Conservation (phyloP, 1,140 invertebrate genomes). For the Bombus vancouverensis region DNA sequence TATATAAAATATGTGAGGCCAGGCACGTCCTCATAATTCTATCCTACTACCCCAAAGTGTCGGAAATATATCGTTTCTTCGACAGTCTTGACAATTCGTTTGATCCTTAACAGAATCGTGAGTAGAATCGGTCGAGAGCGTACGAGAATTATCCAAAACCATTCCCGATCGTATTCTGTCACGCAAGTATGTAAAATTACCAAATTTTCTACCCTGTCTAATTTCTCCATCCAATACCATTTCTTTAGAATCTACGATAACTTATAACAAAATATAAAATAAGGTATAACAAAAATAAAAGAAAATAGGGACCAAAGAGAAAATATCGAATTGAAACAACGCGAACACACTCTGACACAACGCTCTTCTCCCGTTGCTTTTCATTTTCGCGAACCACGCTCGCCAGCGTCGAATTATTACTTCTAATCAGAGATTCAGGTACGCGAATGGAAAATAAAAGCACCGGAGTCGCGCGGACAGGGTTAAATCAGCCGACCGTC, state of each 20-base stretch:
- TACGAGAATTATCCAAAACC: neutral
- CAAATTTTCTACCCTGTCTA: neutral
- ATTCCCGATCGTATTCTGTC: neutral
- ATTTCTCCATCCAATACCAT: neutral
- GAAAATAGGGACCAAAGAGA: too few relatives aligned
- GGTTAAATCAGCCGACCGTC: conserved; percentile 77
- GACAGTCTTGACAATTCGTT: conserved; percentile 34
- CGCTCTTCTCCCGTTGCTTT: neutral
- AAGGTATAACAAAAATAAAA: too few relatives aligned
- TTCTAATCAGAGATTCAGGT: conserved; percentile 67
- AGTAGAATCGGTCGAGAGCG: neutral
- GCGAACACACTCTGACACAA: neutral
- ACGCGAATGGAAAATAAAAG: conserved; percentile 67
- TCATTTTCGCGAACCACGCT: neutral
- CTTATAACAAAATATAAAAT: too few relatives aligned
- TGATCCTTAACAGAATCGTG: conserved; percentile 4
- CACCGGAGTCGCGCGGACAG: conserved; percentile 37
- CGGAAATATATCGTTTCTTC: conserved; percentile 38
- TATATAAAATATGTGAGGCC: conserved; percentile 39
- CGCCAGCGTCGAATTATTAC: conserved; percentile 56
- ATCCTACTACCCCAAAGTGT: conserved; percentile 35
- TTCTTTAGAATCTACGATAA: neutral
- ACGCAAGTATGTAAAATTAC: too few relatives aligned
- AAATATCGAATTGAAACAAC: too few relatives aligned
- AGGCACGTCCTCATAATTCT: conserved; percentile 30